phyloP scores from a whole-genome alignment of 2,888 invertebrate species.

The Elegia similella region DNA sequence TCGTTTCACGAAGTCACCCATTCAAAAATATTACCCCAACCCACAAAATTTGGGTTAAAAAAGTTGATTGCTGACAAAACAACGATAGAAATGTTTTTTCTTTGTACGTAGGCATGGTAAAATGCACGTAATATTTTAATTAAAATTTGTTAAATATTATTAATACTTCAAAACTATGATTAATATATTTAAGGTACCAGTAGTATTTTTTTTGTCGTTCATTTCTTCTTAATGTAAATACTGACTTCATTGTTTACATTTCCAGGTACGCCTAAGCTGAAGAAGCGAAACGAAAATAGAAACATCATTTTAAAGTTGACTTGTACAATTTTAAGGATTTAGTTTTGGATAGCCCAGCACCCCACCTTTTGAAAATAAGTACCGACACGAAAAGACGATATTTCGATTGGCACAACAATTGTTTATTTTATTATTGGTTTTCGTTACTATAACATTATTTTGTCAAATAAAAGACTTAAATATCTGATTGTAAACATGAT shows the following conservation, averaged over 20 bases:
- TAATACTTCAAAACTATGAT: constrained; percentile 23
- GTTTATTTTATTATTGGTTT: background rate
- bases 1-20: too few relatives aligned
- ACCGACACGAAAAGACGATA: constrained; percentile 10
- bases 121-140: background rate
- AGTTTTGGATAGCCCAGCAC: constrained; percentile 13
- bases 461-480: background rate
- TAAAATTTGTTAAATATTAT: background rate
- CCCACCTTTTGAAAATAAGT: constrained; percentile 19
- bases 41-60: too few relatives aligned
- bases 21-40: too few relatives aligned
- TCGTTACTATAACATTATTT: background rate
- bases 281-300: constrained; percentile 22
- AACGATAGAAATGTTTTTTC: background rate
- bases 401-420: constrained; percentile 1
- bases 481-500: background rate
- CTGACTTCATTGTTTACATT: constrained; percentile 28
- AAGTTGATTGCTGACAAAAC: too few relatives aligned
- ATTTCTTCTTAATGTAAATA: constrained; percentile 20
- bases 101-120: background rate
- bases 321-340: constrained; percentile 16
- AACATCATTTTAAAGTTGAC: constrained; percentile 17
- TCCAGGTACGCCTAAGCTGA: constrained; percentile 67
- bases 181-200: constrained; percentile 56
- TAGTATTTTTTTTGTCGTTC: constrained; percentile 31